Conservation (phyloP, 1,140 invertebrate species). For the Bombus pascuorum region DNA sequence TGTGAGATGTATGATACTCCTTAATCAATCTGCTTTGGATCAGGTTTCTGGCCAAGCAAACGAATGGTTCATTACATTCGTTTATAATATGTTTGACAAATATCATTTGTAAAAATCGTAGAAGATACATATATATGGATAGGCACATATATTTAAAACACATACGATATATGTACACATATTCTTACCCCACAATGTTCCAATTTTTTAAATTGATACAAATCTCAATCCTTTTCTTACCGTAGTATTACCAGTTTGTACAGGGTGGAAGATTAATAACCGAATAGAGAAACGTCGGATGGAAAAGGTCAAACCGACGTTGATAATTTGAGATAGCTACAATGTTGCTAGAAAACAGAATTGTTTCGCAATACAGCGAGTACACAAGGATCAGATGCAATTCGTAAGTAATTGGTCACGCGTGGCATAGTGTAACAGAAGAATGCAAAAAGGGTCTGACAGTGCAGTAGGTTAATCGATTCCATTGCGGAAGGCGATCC, state of each 20-base stretch:
- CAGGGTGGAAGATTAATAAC: not conserved
- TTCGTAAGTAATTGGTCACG: not conserved
- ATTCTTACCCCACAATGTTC: not conserved
- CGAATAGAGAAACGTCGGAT: not conserved
- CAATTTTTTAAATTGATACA: not conserved
- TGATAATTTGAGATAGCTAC: not conserved
- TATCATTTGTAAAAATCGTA: no score
- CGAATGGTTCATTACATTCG: no score
- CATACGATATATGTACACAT: no score
- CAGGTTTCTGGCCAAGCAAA: no score
- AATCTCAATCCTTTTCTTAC: not conserved
- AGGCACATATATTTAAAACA: no score
- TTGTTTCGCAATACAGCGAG: not conserved
- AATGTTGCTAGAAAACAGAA: not conserved
- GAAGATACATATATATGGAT: not conserved
- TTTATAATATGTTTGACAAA: no score
- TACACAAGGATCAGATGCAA: not conserved
- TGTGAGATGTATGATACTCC: no score
- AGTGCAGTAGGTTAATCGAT: constrained; percentile 16
- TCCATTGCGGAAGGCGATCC: not conserved
- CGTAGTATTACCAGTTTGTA: not conserved
- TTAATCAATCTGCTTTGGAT: no score
- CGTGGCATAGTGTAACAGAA: not conserved
- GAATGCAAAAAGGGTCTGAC: not conserved
- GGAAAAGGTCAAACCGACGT: not conserved